Conservation (phyloP, 2,113 vertebrate species). For the Saiga tatarica region DNA sequence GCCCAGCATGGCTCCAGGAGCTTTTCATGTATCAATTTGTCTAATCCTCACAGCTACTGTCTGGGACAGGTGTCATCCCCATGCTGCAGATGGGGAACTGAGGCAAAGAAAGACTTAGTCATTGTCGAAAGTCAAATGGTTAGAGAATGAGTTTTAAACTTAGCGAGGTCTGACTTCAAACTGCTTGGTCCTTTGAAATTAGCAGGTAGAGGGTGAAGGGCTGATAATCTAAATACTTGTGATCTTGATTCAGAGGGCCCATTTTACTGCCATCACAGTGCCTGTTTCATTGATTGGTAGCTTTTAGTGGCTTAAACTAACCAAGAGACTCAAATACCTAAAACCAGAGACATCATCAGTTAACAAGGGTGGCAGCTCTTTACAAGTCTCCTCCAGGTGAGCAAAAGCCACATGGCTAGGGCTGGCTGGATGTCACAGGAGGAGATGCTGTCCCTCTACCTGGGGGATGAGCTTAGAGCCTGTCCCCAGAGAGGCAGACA, state of each 20-base stretch:
- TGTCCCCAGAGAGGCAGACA: not conserved
- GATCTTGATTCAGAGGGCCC: slow-evolving; percentile 13
- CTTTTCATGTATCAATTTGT: not conserved
- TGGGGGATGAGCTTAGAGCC: not conserved
- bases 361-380: not conserved
- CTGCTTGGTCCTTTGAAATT: not conserved
- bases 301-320: not conserved
- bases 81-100: not conserved
- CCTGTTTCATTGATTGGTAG: not conserved
- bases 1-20: not conserved
- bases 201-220: not conserved
- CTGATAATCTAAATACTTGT: not conserved
- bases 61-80: not conserved
- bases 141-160: not conserved
- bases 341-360: not conserved
- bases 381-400: not conserved
- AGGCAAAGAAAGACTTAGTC: not conserved
- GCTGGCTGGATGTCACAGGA: accelerated
- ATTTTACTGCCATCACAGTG: not conserved
- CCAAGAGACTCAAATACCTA: slow-evolving; percentile 33
- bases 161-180: not conserved
- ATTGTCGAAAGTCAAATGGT: not conserved
- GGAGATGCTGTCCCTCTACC: too few relatives aligned
- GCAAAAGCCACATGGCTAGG: not conserved
- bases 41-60: not conserved